Evolutionary conservation across 2,797 vertebrate species (phyloP).

Genomic region (Psittacula derbiana): DNA sequence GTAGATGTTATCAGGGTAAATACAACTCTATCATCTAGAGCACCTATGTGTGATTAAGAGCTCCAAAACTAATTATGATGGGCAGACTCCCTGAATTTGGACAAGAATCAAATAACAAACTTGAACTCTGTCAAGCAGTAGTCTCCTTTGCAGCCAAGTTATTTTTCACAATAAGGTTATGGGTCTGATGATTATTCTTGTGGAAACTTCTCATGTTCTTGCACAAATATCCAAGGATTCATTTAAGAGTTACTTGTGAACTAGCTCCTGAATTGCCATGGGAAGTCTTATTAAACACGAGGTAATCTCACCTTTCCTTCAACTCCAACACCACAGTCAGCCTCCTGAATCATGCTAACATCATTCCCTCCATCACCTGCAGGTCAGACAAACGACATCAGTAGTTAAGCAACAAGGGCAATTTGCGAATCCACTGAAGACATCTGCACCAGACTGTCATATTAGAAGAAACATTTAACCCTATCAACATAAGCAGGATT

Average conservation of each 20-base stretch:
- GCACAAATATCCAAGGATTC: neutral
- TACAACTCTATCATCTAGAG: neutral
- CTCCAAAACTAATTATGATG: neutral
- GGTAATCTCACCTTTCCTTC: constrained; percentile 93
- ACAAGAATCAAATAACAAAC: neutral
- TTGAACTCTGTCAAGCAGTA: neutral
- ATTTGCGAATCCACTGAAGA: neutral
- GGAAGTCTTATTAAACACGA: neutral
- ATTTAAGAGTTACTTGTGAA: neutral
- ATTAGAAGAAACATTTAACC: neutral
- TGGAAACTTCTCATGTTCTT: neutral
- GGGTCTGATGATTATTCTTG: neutral
- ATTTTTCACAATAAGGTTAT: neutral
- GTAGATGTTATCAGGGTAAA: neutral
- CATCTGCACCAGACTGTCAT: neutral
- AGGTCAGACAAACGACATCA: neutral
- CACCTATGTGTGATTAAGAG: neutral
- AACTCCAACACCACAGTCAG: constrained; percentile 96
- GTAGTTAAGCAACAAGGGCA: neutral
- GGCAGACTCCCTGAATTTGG: neutral
- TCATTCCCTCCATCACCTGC: constrained; percentile 98
- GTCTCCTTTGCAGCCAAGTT: neutral
- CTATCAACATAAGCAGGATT: neutral
- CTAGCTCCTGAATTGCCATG: neutral
- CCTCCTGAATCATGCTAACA: constrained; percentile 99